A percentile compares a stretch with the other conserved stretches of the same genome.
phyloP scores from a whole-genome alignment of 1,140 invertebrate species.

The Trissolcus basalis region DNA sequence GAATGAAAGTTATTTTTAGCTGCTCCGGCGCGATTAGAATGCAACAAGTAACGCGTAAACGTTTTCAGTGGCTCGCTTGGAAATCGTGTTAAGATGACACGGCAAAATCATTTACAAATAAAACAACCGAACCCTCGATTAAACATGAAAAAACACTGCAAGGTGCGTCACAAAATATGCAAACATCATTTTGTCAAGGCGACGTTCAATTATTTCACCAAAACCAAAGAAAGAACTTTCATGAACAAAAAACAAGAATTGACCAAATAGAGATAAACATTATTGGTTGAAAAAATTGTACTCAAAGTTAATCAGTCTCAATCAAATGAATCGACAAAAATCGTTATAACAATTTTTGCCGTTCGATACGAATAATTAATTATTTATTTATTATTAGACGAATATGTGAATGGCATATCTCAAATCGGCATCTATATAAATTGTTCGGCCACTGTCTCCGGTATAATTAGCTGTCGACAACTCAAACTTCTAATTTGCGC shows the following conservation, averaged over 20 bases:
- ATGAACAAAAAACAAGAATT: too few species aligned
- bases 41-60: constrained; percentile 68
- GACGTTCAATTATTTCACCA: too few species aligned
- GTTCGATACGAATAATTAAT: too few species aligned
- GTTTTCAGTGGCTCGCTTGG: constrained; percentile 52
- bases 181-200: neutral
- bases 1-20: constrained; percentile 68
- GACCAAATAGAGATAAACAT: too few species aligned
- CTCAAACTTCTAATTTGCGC: constrained; percentile 42
- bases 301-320: too few species aligned
- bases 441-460: constrained; percentile 16
- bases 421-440: constrained; percentile 30
- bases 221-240: too few species aligned
- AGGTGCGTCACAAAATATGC: constrained; percentile 32
- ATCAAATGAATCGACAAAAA: too few species aligned
- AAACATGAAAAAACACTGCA: constrained; percentile 42
- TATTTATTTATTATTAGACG: too few species aligned
- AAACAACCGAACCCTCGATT: constrained; percentile 35
- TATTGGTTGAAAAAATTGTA: too few species aligned
- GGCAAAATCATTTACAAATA: constrained; percentile 48
- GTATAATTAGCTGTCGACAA: constrained; percentile 52
- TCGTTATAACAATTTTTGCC: too few species aligned
- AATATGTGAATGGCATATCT: too few species aligned
- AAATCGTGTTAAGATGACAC: constrained; percentile 46
- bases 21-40: constrained; percentile 68